Evolutionary conservation across 2,888 invertebrate genomes (phyloP).

Genomic region (Priocnemis perturbator): DNA sequence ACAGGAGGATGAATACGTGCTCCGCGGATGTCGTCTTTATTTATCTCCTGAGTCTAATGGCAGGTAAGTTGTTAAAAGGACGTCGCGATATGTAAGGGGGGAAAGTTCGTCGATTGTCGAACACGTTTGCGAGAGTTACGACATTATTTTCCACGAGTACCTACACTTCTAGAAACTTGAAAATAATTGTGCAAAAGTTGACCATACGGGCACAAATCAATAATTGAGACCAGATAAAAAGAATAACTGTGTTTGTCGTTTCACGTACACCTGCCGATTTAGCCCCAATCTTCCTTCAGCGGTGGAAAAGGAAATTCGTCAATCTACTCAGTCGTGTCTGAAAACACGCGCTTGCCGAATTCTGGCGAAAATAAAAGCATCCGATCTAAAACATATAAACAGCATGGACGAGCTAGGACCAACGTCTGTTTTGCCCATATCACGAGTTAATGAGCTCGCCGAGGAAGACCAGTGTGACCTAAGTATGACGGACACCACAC

Average conservation of each 20-base stretch:
- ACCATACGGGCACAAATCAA: neutral
- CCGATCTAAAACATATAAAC: slow-evolving; percentile 10
- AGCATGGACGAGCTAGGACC: neutral
- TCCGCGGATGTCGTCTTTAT: slow-evolving; percentile 19
- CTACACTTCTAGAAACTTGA: neutral
- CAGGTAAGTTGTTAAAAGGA: slow-evolving; percentile 1
- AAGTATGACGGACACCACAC: no score
- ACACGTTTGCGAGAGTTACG: no score
- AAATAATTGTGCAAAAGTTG: neutral
- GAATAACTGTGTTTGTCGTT: neutral
- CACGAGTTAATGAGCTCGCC: no score
- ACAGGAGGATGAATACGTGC: slow-evolving; percentile 12
- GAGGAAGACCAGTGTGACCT: no score
- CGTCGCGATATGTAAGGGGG: no score
- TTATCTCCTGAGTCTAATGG: slow-evolving; percentile 16
- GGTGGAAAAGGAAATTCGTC: slow-evolving; percentile 31
- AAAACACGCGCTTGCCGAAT: slow-evolving; percentile 24
- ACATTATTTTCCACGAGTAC: neutral
- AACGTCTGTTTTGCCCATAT: neutral
- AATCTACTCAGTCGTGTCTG: slow-evolving; percentile 33
- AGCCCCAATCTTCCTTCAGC: slow-evolving; percentile 16
- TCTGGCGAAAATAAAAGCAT: neutral
- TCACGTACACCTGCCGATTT: neutral
- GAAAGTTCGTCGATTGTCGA: no score
- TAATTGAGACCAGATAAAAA: neutral